Percentiles rank a stretch among this genome's conserved stretches.
Conservation (phyloP, 1,140 invertebrate genomes). For the Heliconius melpomene region DNA sequence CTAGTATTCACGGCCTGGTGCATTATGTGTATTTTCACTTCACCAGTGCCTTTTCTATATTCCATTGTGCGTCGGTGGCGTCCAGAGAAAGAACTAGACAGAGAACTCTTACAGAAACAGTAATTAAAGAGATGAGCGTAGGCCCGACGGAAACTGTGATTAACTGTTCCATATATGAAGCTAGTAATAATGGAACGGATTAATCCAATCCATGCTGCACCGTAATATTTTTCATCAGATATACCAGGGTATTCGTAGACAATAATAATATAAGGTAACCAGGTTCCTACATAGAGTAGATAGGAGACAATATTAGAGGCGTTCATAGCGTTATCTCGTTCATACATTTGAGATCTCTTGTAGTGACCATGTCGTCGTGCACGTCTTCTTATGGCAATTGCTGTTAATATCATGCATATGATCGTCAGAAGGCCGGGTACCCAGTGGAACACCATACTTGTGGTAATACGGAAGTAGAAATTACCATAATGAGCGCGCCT, state of each 20-base stretch:
- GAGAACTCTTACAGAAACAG: constrained; percentile 91
- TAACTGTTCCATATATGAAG: constrained; percentile 85
- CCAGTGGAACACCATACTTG: constrained; percentile 81
- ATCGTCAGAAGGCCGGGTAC: constrained; percentile 81
- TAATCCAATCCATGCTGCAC: constrained; percentile 84
- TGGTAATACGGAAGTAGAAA: constrained; percentile 79
- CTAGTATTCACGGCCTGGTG: constrained; percentile 58
- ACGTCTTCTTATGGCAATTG: constrained; percentile 63
- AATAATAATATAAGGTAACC: constrained; percentile 86
- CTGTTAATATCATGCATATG: constrained; percentile 77
- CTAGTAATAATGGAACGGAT: constrained; percentile 86
- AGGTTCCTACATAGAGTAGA: constrained; percentile 84
- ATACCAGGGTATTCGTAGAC: constrained; percentile 80
- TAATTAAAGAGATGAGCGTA: constrained; percentile 91
- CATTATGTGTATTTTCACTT: constrained; percentile 90
- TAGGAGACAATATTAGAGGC: constrained; percentile 85
- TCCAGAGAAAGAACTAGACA: constrained; percentile 82
- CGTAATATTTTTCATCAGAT: constrained; percentile 82
- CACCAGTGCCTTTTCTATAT: constrained; percentile 81
- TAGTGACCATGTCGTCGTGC: constrained; percentile 80
- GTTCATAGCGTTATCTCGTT: constrained; percentile 84
- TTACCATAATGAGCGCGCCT: constrained; percentile 73
- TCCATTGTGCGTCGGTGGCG: constrained; percentile 81
- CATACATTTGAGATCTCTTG: constrained; percentile 84
- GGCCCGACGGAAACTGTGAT: constrained; percentile 87